A percentile compares a stretch with the other conserved stretches of the same genome.
Conservation (phyloP, 2,888 invertebrate genomes). For the Cephus runcator region DNA sequence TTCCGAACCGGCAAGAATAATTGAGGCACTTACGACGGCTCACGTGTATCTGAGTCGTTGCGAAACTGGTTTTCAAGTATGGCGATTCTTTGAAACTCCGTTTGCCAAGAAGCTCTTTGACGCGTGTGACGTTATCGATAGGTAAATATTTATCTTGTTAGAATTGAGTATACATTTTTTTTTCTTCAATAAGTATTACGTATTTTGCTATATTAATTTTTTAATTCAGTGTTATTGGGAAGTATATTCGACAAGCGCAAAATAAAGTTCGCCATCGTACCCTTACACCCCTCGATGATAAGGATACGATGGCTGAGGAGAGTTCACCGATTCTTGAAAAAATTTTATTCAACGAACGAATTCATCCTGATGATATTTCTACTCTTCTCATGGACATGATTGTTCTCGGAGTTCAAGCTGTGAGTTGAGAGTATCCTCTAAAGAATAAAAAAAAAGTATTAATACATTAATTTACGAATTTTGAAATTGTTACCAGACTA, state of each 20-base stretch:
- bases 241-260: slow-evolving; percentile 68
- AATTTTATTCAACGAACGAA: slow-evolving; percentile 69
- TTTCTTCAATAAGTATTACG: neutral
- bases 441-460: neutral
- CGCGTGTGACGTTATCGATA: slow-evolving; percentile 73
- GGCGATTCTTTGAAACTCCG: slow-evolving; percentile 74
- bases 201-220: neutral
- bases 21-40: slow-evolving; percentile 70
- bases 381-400: slow-evolving; percentile 75
- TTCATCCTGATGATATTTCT: slow-evolving; percentile 72
- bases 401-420: slow-evolving; percentile 74
- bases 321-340: slow-evolving; percentile 67
- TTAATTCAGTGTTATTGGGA: slow-evolving; percentile 70
- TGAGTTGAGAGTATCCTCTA: slow-evolving; percentile 45
- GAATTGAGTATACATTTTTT: neutral
- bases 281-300: slow-evolving; percentile 20
- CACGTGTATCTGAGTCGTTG: slow-evolving; percentile 72
- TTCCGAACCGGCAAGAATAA: slow-evolving; percentile 71
- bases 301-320: slow-evolving; percentile 23
- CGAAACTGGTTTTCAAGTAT: slow-evolving; percentile 74
- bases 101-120: slow-evolving; percentile 70
- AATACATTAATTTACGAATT: slow-evolving; percentile 6
- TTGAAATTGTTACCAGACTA: slow-evolving; percentile 63
- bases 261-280: slow-evolving; percentile 54
- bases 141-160: slow-evolving; percentile 54